Evolutionary conservation across 2,113 vertebrate genomes (phyloP).

Genomic region (Marcusenius ussheri): DNA sequence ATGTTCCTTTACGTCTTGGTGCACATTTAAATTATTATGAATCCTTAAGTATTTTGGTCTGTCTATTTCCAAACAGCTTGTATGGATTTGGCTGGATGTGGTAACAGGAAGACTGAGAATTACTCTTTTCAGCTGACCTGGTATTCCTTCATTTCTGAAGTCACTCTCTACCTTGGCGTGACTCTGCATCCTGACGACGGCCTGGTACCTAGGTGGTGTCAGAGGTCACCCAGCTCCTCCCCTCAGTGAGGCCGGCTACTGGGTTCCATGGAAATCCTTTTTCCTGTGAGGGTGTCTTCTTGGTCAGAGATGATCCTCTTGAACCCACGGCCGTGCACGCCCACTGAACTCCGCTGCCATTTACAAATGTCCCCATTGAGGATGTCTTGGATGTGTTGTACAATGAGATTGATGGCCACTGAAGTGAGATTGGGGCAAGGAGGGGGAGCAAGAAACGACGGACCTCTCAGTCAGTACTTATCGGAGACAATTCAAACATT

Average conservation of each 20-base stretch:
- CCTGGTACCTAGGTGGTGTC: neutral
- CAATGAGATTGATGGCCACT: conserved; percentile 98
- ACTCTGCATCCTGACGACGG: neutral
- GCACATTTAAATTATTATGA: neutral
- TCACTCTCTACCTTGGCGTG: neutral
- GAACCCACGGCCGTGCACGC: conserved; percentile 59
- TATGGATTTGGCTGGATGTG: neutral
- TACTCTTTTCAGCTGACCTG: neutral
- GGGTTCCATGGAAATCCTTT: conserved; percentile 82
- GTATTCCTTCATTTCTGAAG: neutral
- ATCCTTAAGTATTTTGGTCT: neutral
- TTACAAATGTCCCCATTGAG: conserved; percentile 87
- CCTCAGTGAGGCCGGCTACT: conserved; percentile 85
- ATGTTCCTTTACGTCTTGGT: neutral
- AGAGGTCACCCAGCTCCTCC: neutral
- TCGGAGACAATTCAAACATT: neutral
- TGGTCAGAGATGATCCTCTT: conserved; percentile 73
- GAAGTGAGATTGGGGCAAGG: neutral
- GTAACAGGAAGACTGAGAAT: neutral
- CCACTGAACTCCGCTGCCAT: conserved; percentile 72
- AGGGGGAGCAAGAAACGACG: neutral
- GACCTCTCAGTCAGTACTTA: neutral
- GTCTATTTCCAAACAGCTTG: neutral
- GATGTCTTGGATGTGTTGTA: conserved; percentile 98
- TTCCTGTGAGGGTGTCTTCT: conserved; percentile 52